Conservation (phyloP, 2,888 invertebrate species). For the Phlogophora meticulosa region DNA sequence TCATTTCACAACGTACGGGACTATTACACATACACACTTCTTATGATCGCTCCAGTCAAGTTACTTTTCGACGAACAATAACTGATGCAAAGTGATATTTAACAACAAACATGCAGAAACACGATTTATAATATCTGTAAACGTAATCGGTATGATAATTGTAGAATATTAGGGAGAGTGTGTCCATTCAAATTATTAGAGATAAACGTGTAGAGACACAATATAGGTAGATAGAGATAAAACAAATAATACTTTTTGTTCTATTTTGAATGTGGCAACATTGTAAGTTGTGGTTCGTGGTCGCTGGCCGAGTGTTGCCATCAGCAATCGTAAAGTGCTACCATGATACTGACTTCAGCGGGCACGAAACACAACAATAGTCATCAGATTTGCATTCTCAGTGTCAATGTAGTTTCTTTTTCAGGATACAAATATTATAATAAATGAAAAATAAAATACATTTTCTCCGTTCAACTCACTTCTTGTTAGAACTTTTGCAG, state of each 20-base stretch:
- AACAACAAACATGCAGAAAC: constrained; percentile 25
- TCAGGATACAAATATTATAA: constrained; percentile 66
- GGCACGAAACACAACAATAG: constrained; percentile 21
- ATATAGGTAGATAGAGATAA: constrained; percentile 71
- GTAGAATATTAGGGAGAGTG: constrained; percentile 73
- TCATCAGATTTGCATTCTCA: constrained; percentile 32
- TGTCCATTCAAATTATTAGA: constrained; percentile 77
- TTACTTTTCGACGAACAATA: constrained; percentile 8
- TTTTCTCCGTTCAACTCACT: constrained; percentile 72
- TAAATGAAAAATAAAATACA: constrained; percentile 41
- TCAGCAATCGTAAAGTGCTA: constrained; percentile 1
- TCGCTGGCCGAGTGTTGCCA: constrained; percentile 27
- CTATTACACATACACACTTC: not conserved
- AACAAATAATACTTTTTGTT: constrained; percentile 58
- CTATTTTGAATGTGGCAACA: constrained; percentile 40
- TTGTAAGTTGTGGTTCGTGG: constrained; percentile 39
- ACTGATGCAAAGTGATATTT: constrained; percentile 34
- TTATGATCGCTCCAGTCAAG: no score
- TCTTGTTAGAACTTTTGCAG: constrained; percentile 67
- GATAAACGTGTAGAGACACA: constrained; percentile 67
- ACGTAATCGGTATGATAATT: constrained; percentile 69
- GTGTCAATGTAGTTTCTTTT: constrained; percentile 82
- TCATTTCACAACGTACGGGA: not conserved
- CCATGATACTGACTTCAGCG: constrained; percentile 8
- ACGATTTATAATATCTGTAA: constrained; percentile 49